Conservation (phyloP, 1,140 invertebrate species). For the Panagrolaimus sp. region DNA sequence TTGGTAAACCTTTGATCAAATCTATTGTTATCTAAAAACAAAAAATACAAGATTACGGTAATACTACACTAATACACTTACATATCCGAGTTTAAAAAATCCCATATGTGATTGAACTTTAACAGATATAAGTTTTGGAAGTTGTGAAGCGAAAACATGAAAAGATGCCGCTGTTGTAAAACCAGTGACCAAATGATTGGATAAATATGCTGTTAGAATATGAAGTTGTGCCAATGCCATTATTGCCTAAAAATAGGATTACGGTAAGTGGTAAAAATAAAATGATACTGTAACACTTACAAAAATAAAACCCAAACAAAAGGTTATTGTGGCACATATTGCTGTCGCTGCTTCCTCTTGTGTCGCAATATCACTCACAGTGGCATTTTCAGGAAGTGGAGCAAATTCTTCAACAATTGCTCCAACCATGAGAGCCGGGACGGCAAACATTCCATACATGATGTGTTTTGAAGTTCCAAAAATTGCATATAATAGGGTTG, state of each 20-base stretch:
- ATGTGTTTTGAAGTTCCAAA: slow-evolving; percentile 7
- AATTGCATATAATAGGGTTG: neutral
- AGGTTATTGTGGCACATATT: neutral
- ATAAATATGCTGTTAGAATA: slow-evolving; percentile 30
- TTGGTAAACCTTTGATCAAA: neutral
- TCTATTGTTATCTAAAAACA: slow-evolving; percentile 9
- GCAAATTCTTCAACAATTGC: neutral
- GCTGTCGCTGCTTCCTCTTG: neutral
- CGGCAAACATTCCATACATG: slow-evolving; percentile 7
- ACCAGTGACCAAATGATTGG: slow-evolving; percentile 29
- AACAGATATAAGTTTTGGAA: slow-evolving; percentile 4
- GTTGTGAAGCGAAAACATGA: slow-evolving; percentile 22
- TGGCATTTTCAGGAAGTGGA: neutral
- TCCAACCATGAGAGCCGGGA: neutral
- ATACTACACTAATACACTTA: neutral
- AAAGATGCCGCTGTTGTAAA: slow-evolving; percentile 22
- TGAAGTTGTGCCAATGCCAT: slow-evolving; percentile 29
- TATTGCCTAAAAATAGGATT: slow-evolving; percentile 5
- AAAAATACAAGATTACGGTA: neutral
- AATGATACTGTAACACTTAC: no score
- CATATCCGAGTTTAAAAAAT: slow-evolving; percentile 3
- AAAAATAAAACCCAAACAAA: slow-evolving; percentile 16
- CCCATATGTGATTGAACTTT: slow-evolving; percentile 9
- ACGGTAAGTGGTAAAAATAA: neutral
- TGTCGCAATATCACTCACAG: neutral